Evolutionary conservation across 2,888 invertebrate species (phyloP), one percentile per base, ranked within the genome.

Genomic region (Mycogona germanica): DNA sequence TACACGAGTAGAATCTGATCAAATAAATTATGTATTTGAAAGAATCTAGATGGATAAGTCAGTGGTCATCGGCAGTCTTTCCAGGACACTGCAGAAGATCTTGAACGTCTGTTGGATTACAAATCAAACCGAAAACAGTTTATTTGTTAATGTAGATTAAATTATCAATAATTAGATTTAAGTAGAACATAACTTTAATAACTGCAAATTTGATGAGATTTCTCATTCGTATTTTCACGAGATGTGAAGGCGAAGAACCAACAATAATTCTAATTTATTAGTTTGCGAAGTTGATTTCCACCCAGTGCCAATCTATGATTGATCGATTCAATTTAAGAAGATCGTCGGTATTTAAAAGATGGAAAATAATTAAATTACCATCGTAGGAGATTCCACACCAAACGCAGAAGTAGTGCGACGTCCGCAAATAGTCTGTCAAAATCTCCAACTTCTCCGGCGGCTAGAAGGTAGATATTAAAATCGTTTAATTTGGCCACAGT

Each of bases 331-430:
- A n/a, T n/a, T n/a, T n/a, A n/a, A n/a, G n/a, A n/a, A n/a, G n/a
- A n/a, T n/a, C n/a, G n/a, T n/a, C n/a, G n/a, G n/a, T n/a, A n/a
- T n/a, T n/a, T 17, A n/a, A 9, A 21, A 38, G 2, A 37, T 6
- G 17, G 17, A 49, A 3, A 4, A 35, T n/a, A 7, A 5, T 29
- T 1, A 7, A 47, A 47, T 69, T 69, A 69, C 80, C 78, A 55
- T 78, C 73, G 67, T 77, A 85, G 46, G 75, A 75, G 4, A 78
- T 76, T 12, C 81, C 84, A 73, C 87, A 87, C 81, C 85, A 87
- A 50, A 83, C 76, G 65, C 87, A 87, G 67, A 85, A 87, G 53
- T 73, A 74, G 67, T 87, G 79, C 35, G 75, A 77, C n/a, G 72
- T 73, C 54, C 86, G 73, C 52, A 87, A 69, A 67, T 87, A 85